Evolutionary conservation across 2,113 vertebrate species (phyloP).

Genomic region (Cyanoliseus patagonus): DNA sequence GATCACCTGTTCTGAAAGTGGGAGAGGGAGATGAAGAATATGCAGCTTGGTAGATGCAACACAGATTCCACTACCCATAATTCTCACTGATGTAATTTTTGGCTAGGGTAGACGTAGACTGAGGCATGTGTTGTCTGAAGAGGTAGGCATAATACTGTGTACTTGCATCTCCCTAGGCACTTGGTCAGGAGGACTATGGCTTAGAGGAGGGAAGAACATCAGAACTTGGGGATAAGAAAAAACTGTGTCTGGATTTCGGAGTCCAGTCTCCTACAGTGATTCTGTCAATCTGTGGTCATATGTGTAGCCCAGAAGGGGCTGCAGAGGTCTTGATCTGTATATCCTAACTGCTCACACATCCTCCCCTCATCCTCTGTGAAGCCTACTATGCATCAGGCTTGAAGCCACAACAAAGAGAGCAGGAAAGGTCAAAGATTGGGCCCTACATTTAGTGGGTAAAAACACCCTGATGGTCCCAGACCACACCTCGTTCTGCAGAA

Average conservation of each 20-base stretch:
- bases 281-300: background rate
- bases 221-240: background rate
- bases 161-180: background rate
- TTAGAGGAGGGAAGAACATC: background rate
- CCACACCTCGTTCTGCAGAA: background rate
- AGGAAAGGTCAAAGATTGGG: background rate
- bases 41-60: background rate
- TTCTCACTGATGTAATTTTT: background rate
- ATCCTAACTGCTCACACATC: background rate
- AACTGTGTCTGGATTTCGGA: background rate
- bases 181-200: background rate
- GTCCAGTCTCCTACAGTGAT: background rate
- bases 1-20: background rate
- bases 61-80: background rate
- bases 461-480: background rate
- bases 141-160: background rate
- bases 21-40: background rate
- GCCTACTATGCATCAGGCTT: background rate
- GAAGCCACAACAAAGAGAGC: background rate
- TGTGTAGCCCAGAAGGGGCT: background rate
- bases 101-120: background rate
- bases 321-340: accelerated
- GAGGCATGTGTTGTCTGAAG: background rate
- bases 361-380: background rate
- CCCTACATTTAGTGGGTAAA: background rate